Evolutionary conservation across 2,113 vertebrate genomes (phyloP).

Genomic region (Dryoscopus gambensis): DNA sequence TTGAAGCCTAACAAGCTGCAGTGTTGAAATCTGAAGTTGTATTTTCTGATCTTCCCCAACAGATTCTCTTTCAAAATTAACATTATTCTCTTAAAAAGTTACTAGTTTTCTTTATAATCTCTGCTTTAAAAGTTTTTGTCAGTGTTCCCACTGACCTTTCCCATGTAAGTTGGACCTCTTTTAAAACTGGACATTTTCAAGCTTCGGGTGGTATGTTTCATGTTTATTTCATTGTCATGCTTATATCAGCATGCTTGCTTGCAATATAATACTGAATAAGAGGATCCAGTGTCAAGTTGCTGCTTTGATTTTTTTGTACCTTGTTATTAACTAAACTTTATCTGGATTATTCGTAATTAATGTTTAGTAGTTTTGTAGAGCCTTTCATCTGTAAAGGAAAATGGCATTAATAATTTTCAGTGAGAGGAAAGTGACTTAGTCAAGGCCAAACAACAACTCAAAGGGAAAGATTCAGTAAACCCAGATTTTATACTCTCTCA

Average conservation of each 20-base stretch:
- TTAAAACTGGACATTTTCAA: not conserved
- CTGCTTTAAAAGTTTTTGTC: not conserved
- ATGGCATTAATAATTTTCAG: not conserved
- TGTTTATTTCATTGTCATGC: not conserved
- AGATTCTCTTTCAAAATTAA: not conserved
- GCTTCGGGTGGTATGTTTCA: not conserved
- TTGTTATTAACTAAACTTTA: not conserved
- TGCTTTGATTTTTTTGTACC: not conserved
- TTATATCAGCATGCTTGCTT: not conserved
- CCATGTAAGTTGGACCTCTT: not conserved
- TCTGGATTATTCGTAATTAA: not conserved
- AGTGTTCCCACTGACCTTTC: not conserved
- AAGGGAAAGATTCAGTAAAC: not conserved
- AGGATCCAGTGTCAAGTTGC: not conserved
- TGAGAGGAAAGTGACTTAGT: not conserved
- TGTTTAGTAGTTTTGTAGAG: not conserved
- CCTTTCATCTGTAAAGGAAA: not conserved
- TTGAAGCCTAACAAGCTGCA: not conserved
- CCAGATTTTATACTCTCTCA: not conserved
- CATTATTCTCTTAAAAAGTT: not conserved
- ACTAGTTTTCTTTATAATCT: not conserved
- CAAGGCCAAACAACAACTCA: not conserved
- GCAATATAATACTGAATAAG: not conserved
- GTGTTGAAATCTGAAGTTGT: not conserved
- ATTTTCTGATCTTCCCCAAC: not conserved